Evolutionary conservation across 2,888 invertebrate species (phyloP).

Genomic region (Orgyia antiqua): DNA sequence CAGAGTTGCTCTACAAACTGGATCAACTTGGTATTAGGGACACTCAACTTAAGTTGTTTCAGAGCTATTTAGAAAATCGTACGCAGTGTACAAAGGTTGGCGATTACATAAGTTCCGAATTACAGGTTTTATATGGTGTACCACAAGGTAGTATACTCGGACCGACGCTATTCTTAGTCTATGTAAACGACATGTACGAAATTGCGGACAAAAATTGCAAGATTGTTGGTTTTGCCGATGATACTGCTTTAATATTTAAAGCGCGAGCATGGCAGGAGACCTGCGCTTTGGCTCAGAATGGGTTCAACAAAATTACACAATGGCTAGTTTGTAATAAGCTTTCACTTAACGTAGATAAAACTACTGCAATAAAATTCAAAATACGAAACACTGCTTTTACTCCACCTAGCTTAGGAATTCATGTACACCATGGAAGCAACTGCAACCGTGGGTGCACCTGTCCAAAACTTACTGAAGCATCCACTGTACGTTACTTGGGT

Average conservation of each 20-base stretch:
- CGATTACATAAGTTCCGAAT: background rate
- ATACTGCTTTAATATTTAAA: background rate
- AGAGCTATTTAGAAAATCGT: background rate
- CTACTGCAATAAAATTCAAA: no score
- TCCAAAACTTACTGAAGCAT: no score
- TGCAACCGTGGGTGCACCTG: no score
- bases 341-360: no score
- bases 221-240: background rate
- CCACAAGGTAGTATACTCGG: background rate
- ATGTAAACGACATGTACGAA: background rate
- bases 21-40: background rate
- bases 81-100: background rate
- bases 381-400: no score
- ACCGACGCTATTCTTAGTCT: background rate
- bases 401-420: no score
- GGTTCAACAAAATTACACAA: background rate
- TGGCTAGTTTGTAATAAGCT: no score
- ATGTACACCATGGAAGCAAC: no score
- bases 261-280: background rate
- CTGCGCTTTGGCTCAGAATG: background rate
- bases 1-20: background rate
- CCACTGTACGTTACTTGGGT: background rate
- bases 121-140: background rate
- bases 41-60: background rate
- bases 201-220: background rate